These are phyloP conservation scores for Oxyteleia sp. DNA, from an alignment of 2,888 invertebrate genomes.

Conservation along the genomic window DNA sequence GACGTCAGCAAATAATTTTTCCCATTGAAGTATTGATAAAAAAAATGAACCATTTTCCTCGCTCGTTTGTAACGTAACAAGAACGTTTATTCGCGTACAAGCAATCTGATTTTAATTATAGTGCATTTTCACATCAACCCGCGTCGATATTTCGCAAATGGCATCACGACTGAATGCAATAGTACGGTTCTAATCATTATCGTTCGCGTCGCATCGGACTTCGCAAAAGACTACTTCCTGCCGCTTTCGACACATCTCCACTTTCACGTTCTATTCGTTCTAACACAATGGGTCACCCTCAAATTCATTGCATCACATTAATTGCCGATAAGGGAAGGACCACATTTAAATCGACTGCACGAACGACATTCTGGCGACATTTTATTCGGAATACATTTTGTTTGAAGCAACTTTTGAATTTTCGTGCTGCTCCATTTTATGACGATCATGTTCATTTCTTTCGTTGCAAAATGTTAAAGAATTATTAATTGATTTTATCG, in stretches of 20 bases:
- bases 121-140: constrained; percentile 57
- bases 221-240: constrained; percentile 78
- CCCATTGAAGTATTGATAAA: background rate
- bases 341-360: constrained; percentile 55
- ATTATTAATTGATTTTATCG: background rate
- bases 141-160: constrained; percentile 76
- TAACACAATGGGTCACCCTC: constrained; percentile 73
- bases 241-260: constrained; percentile 80
- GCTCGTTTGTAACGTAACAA: constrained; percentile 15
- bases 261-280: constrained; percentile 83
- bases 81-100: constrained; percentile 37
- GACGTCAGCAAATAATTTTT: no score
- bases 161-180: constrained; percentile 63
- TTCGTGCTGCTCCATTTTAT: constrained; percentile 37
- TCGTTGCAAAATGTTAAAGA: constrained; percentile 36
- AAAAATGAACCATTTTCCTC: constrained; percentile 31
- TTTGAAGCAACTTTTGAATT: constrained; percentile 31
- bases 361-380: constrained; percentile 40
- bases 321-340: constrained; percentile 68
- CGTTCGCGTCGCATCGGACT: constrained; percentile 73
- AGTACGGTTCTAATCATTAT: constrained; percentile 63
- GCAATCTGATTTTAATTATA: constrained; percentile 67
- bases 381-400: constrained; percentile 31
- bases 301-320: constrained; percentile 67
- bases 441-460: constrained; percentile 44